A percentile compares a stretch with the other conserved stretches of the same genome.
Evolutionary conservation across 2,888 invertebrate species (phyloP).

Genomic region (Pegoplata infirma): DNA sequence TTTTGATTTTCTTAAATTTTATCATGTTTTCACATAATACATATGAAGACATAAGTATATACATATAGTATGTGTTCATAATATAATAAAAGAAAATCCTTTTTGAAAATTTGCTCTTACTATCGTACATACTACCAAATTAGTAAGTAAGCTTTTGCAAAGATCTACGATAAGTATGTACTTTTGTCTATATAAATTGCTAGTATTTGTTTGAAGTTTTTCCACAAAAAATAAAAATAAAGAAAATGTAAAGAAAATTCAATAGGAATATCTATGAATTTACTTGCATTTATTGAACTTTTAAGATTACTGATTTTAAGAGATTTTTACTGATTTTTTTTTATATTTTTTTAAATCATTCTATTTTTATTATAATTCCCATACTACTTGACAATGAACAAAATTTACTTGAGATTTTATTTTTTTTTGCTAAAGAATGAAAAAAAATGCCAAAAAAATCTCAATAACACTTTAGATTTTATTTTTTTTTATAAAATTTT

Average conservation of each 20-base stretch:
- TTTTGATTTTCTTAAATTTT: conserved; percentile 35
- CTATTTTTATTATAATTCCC: conserved; percentile 49
- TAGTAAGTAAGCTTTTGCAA: conserved; percentile 47
- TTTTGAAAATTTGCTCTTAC: conserved; percentile 39
- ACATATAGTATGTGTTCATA: conserved; percentile 2
- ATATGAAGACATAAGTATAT: background rate
- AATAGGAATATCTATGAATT: conserved; percentile 39
- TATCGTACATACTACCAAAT: conserved; percentile 40
- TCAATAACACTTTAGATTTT: conserved; percentile 59
- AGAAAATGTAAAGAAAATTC: conserved; percentile 32
- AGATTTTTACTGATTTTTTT: conserved; percentile 39
- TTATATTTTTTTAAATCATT: conserved; percentile 17
- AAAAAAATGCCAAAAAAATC: conserved; percentile 6
- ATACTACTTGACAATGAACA: conserved; percentile 27
- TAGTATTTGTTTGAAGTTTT: conserved; percentile 4
- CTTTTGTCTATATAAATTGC: conserved; percentile 51
- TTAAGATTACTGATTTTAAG: conserved; percentile 45
- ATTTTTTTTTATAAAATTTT: conserved; percentile 28
- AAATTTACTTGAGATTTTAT: conserved; percentile 46
- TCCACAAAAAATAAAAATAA: background rate
- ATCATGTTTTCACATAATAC: background rate
- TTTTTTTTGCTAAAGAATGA: conserved; percentile 26
- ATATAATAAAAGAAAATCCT: conserved; percentile 33
- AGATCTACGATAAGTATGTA: conserved; percentile 53
- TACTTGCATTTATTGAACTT: conserved; percentile 49